These are phyloP conservation scores for Zonotrichia albicollis DNA, from an alignment of 2,797 vertebrate species.

Conservation along the genomic window DNA sequence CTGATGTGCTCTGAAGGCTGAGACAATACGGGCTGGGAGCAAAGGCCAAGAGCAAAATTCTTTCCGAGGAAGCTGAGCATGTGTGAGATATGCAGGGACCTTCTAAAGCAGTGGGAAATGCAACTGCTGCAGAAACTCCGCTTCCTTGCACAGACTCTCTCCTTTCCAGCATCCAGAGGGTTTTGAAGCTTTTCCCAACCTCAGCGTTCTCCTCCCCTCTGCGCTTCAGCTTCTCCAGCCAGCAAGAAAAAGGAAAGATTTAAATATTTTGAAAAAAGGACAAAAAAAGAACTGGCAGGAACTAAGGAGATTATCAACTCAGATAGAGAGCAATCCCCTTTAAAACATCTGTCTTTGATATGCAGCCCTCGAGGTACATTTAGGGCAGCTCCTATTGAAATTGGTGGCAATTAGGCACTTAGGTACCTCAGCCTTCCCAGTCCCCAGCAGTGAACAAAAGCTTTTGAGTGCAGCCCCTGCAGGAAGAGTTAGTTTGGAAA, in stretches of 20 bases:
- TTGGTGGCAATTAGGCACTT: constrained; percentile 23
- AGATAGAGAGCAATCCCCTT: background rate
- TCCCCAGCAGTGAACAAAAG: background rate
- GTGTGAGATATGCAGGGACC: background rate
- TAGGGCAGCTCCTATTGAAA: background rate
- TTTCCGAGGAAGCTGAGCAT: background rate
- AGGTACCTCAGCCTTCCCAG: background rate
- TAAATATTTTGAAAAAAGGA: background rate
- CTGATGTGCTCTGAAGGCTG: background rate
- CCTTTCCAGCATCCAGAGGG: background rate
- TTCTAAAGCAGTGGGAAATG: background rate
- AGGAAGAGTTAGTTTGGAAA: constrained; percentile 12
- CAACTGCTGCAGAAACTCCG: background rate
- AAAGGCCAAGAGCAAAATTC: background rate
- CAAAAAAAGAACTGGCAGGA: background rate
- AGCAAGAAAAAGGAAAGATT: background rate
- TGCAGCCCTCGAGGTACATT: background rate
- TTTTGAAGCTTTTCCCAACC: background rate
- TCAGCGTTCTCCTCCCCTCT: background rate
- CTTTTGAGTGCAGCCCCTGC: background rate
- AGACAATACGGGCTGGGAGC: background rate
- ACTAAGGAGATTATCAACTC: background rate
- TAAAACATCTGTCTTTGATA: background rate
- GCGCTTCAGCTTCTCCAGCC: background rate
- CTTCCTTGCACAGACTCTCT: background rate